These are phyloP conservation scores for Platynereis dumerilii DNA, from an alignment of 2,888 invertebrate genomes.

Conservation along the genomic window DNA sequence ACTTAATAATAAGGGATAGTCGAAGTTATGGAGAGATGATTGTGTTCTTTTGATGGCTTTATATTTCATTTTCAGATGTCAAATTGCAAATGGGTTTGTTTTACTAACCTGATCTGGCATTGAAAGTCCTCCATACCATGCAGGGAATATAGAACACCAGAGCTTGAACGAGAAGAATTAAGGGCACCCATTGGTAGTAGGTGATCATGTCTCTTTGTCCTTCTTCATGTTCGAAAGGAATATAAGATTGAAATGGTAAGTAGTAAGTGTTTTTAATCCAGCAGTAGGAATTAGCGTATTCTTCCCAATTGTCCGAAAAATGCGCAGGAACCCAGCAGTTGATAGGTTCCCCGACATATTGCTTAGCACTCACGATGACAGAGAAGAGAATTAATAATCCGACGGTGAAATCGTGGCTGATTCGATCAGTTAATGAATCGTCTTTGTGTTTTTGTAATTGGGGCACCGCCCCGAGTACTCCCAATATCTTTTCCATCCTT, in stretches of 20 bases:
- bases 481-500: conserved; percentile 40
- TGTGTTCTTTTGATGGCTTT: no score
- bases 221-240: conserved; percentile 40
- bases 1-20: no score
- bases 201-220: conserved; percentile 40
- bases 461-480: conserved; percentile 38
- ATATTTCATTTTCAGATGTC: no score
- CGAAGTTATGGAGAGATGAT: no score
- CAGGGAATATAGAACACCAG: conserved; percentile 37
- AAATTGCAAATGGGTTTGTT: conserved; percentile 41
- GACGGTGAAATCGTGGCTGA: conserved; percentile 37
- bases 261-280: conserved; percentile 45
- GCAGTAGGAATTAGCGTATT: conserved; percentile 43
- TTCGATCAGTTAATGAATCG: conserved; percentile 39
- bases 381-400: conserved; percentile 38
- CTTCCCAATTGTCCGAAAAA: conserved; percentile 32
- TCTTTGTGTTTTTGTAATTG: conserved; percentile 36
- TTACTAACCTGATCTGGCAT: conserved; percentile 40
- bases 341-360: conserved; percentile 42
- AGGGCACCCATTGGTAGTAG: conserved; percentile 45
- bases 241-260: conserved; percentile 38
- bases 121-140: conserved; percentile 37
- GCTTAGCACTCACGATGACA: conserved; percentile 40
- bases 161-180: conserved; percentile 41
- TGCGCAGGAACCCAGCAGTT: conserved; percentile 29